Evolutionary conservation across 2,113 vertebrate species (phyloP), one percentile per base, ranked within the genome.

Genomic region (Camelus bactrianus): DNA sequence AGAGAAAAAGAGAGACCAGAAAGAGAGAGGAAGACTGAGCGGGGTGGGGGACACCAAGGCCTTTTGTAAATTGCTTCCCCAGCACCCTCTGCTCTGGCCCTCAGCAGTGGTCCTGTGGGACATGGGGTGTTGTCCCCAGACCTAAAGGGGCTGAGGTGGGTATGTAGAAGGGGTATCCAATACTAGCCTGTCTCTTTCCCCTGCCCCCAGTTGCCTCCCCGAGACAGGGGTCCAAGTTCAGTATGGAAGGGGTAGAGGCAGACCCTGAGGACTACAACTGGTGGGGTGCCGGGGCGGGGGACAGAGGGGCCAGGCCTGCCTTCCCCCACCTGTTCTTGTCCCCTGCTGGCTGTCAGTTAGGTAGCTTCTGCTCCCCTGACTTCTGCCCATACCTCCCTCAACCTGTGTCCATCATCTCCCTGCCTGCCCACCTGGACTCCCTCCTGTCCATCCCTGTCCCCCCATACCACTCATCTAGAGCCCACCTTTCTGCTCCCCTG

Each of bases 351-450:
- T 17, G 81, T 8, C 0, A 22, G 19, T 56, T 3, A 13, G 35
- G 52, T 3, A 1, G 17, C 64, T 54, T 30, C 42, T 35, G 54
- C 42, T 54, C 50, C 56, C 80, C n/a, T 22, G 86, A 82, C 87
- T 87, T 52, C 24, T 11, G 69, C 54, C 84, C 62, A 19, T 0
- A 13, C 54, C 60, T 73, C 50, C 89, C 91, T 93, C 94, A 93
- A 95, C 97, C 94, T 92, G 94, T 95, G 95, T 83, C 58, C 95
- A 69, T 22, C 60, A 8, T 60, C 54, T 50, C 48, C 48, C 77
- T 35, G n/a, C 50, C 35, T 87, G 50, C 35, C 77, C 17, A 8
- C 22, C 46, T 60, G 14, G 30, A 46, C 62, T 22, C 62, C 69
- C 77, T 82, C 38, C 50, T 48, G 64, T 38, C 65, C 38, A 11